phyloP scores from a whole-genome alignment of 2,888 invertebrate genomes.

The Drosophila antonietae region DNA sequence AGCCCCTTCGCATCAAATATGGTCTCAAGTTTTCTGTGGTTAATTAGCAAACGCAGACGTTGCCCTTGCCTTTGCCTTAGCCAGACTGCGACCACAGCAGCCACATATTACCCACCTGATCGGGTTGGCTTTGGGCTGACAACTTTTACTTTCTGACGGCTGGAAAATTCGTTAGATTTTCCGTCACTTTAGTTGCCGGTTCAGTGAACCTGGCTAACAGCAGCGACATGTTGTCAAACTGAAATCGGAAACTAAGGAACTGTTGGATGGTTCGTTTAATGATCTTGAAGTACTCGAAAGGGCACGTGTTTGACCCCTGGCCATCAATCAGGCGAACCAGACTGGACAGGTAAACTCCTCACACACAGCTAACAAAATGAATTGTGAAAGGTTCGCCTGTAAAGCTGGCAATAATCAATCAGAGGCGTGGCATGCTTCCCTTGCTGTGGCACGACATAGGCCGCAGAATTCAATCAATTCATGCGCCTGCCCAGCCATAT shows the following conservation, averaged over 20 bases:
- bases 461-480: constrained; percentile 65
- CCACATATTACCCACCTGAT: not conserved
- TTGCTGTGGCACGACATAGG: constrained; percentile 12
- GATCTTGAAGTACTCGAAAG: constrained; percentile 42
- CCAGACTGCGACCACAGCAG: constrained; percentile 6
- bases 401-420: constrained; percentile 61
- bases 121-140: not conserved
- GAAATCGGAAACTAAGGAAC: constrained; percentile 36
- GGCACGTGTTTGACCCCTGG: constrained; percentile 56
- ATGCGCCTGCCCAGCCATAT: constrained; percentile 20
- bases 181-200: constrained; percentile 48
- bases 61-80: not conserved
- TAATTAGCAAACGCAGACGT: constrained; percentile 58
- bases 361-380: constrained; percentile 8
- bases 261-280: constrained; percentile 41
- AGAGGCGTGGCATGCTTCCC: constrained; percentile 25
- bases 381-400: constrained; percentile 30
- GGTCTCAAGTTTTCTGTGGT: constrained; percentile 39
- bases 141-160: constrained; percentile 24
- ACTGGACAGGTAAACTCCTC: constrained; percentile 12
- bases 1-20: constrained; percentile 6
- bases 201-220: constrained; percentile 58
- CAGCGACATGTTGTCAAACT: constrained; percentile 4
- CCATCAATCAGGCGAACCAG: constrained; percentile 60
- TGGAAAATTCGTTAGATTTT: constrained; percentile 21